Evolutionary conservation across 2,888 invertebrate species (phyloP), one percentile per base, ranked within the genome.

Genomic region (Agriopis aurantiaria): DNA sequence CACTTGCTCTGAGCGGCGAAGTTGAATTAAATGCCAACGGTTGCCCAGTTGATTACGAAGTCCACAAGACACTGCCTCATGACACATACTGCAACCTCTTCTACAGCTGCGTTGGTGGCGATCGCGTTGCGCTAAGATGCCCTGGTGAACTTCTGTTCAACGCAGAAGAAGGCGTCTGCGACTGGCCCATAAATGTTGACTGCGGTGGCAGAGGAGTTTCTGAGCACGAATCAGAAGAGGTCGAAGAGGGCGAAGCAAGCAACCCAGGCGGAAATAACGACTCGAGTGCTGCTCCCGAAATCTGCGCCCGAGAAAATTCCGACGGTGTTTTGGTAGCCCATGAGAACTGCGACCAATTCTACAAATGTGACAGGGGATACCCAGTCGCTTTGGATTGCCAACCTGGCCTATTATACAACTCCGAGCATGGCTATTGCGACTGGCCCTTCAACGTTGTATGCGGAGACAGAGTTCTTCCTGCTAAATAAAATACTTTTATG

Each of bases 371-470:
- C 1, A 48, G 48, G 8, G 70, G 73, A 9, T 8, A 1, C 0
- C 75, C 77, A 0, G 68, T 73, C 23, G 48, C 72, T 33, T 8
- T 71, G 0, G n/a, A 67, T 0, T 80, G 78, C 62, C 69, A 71
- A 8, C 8, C 33, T 3, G 65, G 68, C 23, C 75, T 78, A 14
- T 9, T 77, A 7, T 80, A 71, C 48, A 73, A 78, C 60, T 56
- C 58, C 3, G 48, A 55, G 4, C 5, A 14, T 0, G 64, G 68
- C 8, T n/a, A 17, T 11, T 79, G 79, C 33, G 78, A 79, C 48
- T 79, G 77, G 78, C 56, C 75, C 12, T n/a, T 48, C 0, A 70
- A 75, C 14, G 77, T 79, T 11, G 57, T 73, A 8, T 79, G 78
- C 23, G 72, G 66, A n/a, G 49, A 56, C 40, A 69, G 77, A 48